phyloP scores from a whole-genome alignment of 2,797 vertebrate genomes.

The Tympanoctomys barrerae region DNA sequence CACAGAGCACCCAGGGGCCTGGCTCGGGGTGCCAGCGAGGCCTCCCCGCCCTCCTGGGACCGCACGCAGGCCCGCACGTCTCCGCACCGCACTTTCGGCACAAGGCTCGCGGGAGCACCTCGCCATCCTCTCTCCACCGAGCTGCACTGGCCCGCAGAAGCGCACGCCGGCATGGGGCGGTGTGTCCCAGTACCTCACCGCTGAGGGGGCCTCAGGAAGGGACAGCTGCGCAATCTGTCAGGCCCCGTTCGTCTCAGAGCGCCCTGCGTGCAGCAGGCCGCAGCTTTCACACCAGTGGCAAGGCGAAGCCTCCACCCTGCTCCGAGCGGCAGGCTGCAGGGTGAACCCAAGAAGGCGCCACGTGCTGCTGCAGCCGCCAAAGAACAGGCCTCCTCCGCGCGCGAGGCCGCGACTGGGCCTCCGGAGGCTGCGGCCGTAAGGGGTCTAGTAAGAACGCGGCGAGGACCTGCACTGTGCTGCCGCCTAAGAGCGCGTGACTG shows the following conservation, averaged over 20 bases:
- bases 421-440: not conserved
- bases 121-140: no score
- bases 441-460: not conserved
- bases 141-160: no score
- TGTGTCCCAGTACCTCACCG: not conserved
- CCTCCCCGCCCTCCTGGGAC: not conserved
- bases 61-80: no score
- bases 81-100: no score
- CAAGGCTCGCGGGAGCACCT: no score
- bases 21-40: not conserved
- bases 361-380: not conserved
- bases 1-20: rapidly evolving
- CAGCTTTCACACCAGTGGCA: not conserved
- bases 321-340: rapidly evolving
- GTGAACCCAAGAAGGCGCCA: rapidly evolving
- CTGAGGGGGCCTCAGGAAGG: not conserved
- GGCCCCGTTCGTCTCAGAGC: not conserved
- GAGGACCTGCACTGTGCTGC: not conserved
- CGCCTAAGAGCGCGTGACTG: not conserved
- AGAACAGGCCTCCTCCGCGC: not conserved
- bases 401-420: not conserved
- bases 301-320: not conserved
- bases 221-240: not conserved
- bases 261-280: not conserved
- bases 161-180: not conserved